Base-by-base conservation (phyloP, 1,140 invertebrate species). In the Zophobas atratus region DNA sequence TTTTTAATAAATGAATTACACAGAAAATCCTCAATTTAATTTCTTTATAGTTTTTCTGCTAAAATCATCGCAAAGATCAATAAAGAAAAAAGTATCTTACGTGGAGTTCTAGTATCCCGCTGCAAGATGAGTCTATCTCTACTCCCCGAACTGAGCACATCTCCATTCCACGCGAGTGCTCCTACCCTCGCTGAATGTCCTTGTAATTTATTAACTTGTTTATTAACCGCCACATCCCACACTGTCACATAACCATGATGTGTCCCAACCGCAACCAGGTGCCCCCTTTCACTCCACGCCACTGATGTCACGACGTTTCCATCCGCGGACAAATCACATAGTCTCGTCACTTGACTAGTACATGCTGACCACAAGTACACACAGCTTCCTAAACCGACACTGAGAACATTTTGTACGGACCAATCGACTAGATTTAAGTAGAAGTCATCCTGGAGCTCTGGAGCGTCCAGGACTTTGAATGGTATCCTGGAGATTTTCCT, bases 361-460 rank as follows among this genome's bases (percentile, higher is more conserved):
- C 97, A 99, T 0, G 98, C 98, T 82, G 97, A 99, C 99, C 99
- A 99, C 49, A 99, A 87, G 88, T 99, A 99, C 1, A 99, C 99
- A 87, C 98, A 99, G 79, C 96, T 97, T 5, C 97, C 98, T 0
- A 99, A 88, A 0, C 98, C 99, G n/a, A 99, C 99, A 86, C 97
- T 98, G 33, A 99, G 91, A 2, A 99, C 97, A 88, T 99, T 99
- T 87, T 98, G 97, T 2, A 97, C 97, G 0, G 98, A 99, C 99
- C 99, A 99, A 88, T 99, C 99, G 2, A 99, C 98, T 75, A 99
- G 89, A 88, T 99, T 99, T 36, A 99, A 87, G 87, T 99, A 99
- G 88, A 99, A 99, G 87, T 99, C 99, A 87, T 99, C 98, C 88
- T 99, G 98, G 35, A 99, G 88, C 87, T 99, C 98, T 0, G 99